Percentiles rank a stretch among this genome's conserved stretches.
phyloP scores from a whole-genome alignment of 2,797 vertebrate species.

The Pyrocephalus nanus region DNA sequence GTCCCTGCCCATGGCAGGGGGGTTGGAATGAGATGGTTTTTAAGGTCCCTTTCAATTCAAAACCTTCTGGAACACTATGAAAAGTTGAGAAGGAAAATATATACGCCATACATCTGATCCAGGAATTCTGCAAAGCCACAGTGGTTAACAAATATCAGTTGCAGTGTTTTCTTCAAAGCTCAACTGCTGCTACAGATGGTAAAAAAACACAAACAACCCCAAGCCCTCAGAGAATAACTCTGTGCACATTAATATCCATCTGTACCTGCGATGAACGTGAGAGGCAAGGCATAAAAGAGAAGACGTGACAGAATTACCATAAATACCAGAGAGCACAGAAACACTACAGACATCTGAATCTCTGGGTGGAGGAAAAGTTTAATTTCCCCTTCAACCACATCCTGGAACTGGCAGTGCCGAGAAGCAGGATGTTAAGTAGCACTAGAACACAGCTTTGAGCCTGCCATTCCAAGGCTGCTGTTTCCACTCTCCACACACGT shows the following conservation, averaged over 20 bases:
- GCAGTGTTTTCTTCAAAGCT: neutral
- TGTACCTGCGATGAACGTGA: neutral
- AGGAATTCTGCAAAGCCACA: neutral
- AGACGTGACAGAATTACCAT: neutral
- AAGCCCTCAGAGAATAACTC: neutral
- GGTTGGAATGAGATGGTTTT: neutral
- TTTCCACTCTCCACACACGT: neutral
- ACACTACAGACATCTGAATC: neutral
- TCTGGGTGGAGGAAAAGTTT: neutral
- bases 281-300: neutral
- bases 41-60: neutral
- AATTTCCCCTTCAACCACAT: fast-evolving
- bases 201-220: neutral
- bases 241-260: neutral
- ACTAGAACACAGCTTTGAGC: fast-evolving
- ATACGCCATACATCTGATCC: neutral
- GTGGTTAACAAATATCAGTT: neutral
- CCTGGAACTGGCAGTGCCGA: fast-evolving
- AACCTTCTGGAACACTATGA: neutral
- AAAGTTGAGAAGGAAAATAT: neutral
- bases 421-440: neutral
- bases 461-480: fast-evolving
- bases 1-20: neutral
- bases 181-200: neutral
- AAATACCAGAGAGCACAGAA: neutral